These are phyloP conservation scores for Abramis brama DNA, from an alignment of 2,113 vertebrate species.

Conservation along the genomic window DNA sequence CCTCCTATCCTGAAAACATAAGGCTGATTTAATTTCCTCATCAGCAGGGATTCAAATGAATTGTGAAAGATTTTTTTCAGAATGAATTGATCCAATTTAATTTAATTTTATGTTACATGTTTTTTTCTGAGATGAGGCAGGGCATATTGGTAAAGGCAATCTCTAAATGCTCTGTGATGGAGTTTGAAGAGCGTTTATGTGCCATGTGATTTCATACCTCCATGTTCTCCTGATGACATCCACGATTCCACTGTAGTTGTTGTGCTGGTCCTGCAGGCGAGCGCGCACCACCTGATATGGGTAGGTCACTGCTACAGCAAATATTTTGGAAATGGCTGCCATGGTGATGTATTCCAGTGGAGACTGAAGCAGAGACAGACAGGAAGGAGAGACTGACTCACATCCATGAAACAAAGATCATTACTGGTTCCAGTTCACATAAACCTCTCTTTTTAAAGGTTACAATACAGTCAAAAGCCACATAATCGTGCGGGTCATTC, in stretches of 20 bases:
- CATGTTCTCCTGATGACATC: slow-evolving; percentile 82
- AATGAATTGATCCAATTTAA: background rate
- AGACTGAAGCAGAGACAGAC: slow-evolving; percentile 69
- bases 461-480: background rate
- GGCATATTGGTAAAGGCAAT: background rate
- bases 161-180: background rate
- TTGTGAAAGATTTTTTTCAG: too few relatives aligned
- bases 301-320: slow-evolving; percentile 84
- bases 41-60: slow-evolving; percentile 78
- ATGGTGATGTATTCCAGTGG: slow-evolving; percentile 83
- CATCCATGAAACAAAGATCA: background rate
- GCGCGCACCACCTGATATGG: slow-evolving; percentile 87
- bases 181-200: background rate
- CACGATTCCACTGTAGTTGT: slow-evolving; percentile 75
- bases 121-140: background rate
- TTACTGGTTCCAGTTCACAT: background rate
- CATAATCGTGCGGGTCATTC: background rate
- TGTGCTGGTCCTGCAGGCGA: slow-evolving; percentile 87
- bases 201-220: slow-evolving; percentile 71
- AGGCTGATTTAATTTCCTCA: slow-evolving; percentile 57
- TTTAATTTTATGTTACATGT: background rate
- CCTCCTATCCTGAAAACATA: background rate
- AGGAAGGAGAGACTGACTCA: background rate
- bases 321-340: slow-evolving; percentile 87
- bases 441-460: slow-evolving; percentile 2